Base-by-base conservation (phyloP, 2,797 vertebrate genomes). In the Rhinogobio ventralis region DNA sequence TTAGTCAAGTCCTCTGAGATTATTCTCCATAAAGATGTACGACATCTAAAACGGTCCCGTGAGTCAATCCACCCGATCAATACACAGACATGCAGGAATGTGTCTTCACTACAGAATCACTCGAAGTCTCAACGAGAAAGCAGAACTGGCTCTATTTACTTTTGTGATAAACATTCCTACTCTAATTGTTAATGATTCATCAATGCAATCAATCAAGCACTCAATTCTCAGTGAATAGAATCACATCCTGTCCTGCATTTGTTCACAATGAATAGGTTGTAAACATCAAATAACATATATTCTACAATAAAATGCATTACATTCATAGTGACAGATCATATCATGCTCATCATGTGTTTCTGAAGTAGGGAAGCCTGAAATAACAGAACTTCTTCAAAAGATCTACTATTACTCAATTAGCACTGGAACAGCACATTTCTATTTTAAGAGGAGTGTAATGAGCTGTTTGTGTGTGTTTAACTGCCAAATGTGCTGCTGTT, bases 401-500 rank as follows among this genome's bases (percentile, higher is more conserved):
- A 33, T 23, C 17, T 33, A 7, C 46, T 28, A 15, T 73, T 30
- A 46, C 23, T 62, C 67, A 57, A 20, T 69, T 42, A 71, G 78
- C 64, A 57, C n/a, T 19, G 55, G n/a, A 45, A 25, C 33, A 53
- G 33, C n/a, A 6, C 57, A 64, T 79, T 9, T 30, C 36, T 72
- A 5, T 81, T 19, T 20, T 30, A 36, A 33, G n/a, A 81, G 42
- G 25, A n/a, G n/a, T 42, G 45, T 72, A 72, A 72, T n/a, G 80
- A 82, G 39, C 17, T 46, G 36, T 81, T 33, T 62, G 64, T 69
- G 23, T 71, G 46, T 68, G 30, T 55, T 62, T 2, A 28, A 23
- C 36, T 14, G 67, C n/a, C 51, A 57, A 69, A 28, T 57, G 5
- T 20, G 23, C 15, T 39, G 64, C 66, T 81, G 4, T 53, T 69